Conservation (phyloP, 2,797 vertebrate genomes). For the Chelonia mydas region DNA sequence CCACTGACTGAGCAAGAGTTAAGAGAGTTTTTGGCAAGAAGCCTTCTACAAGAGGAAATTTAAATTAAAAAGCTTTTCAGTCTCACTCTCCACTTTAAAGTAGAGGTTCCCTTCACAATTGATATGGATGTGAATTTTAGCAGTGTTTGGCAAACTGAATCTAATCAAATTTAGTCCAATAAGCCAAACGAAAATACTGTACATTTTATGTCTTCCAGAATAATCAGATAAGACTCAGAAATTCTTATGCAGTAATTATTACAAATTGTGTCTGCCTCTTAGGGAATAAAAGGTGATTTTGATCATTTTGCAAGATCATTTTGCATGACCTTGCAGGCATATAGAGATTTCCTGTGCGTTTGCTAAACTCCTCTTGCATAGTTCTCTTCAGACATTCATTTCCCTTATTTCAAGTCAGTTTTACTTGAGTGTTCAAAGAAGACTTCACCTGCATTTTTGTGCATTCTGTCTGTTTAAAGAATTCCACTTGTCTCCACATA, state of each 20-base stretch:
- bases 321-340: background rate
- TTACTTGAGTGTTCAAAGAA: background rate
- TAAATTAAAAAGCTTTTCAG: slow-evolving; percentile 40
- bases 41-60: slow-evolving; percentile 26
- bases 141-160: background rate
- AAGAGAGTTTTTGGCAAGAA: slow-evolving; percentile 41
- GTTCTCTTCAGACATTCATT: background rate
- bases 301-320: background rate
- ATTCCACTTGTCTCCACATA: background rate
- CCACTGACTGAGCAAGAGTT: background rate
- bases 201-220: background rate
- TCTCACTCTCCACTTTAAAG: background rate
- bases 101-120: background rate
- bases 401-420: background rate
- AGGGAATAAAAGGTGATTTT: background rate
- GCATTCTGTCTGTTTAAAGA: background rate
- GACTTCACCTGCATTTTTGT: background rate
- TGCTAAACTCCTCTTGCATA: background rate
- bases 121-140: background rate
- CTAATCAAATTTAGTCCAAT: slow-evolving; percentile 11
- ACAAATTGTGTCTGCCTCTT: background rate
- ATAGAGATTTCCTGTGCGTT: background rate
- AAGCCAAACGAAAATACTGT: background rate
- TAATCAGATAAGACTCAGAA: background rate
- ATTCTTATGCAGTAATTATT: background rate